Percentiles rank a stretch among this genome's conserved stretches.
phyloP scores from a whole-genome alignment of 1,140 invertebrate genomes.

The Drosophila rhopaloa region DNA sequence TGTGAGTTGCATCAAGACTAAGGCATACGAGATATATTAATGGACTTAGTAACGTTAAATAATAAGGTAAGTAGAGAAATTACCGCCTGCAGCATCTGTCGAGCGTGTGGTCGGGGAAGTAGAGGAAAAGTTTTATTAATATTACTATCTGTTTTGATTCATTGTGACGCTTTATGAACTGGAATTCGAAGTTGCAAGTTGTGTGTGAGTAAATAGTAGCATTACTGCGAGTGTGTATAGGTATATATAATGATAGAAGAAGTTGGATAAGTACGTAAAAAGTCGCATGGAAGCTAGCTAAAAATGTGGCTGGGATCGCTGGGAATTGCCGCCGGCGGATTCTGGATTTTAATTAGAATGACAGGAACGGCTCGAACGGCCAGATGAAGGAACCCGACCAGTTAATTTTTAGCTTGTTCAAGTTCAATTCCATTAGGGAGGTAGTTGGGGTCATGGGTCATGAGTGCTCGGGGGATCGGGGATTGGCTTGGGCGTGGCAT shows the following conservation, averaged over 20 bases:
- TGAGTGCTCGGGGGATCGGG: conserved; percentile 10
- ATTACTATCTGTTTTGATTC: conserved; percentile 35
- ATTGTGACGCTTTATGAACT: conserved; percentile 49
- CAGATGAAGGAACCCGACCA: background rate
- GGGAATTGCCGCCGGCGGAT: background rate
- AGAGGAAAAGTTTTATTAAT: conserved; percentile 72
- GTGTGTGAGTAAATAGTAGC: conserved; percentile 25
- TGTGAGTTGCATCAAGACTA: conserved; percentile 23
- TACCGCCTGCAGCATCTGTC: conserved; percentile 84
- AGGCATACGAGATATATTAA: conserved; percentile 38
- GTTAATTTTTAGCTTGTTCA: conserved; percentile 4
- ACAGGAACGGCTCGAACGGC: background rate
- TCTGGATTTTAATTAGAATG: background rate
- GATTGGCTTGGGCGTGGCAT: conserved; percentile 52
- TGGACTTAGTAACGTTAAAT: conserved; percentile 26
- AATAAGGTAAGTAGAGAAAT: conserved; percentile 52
- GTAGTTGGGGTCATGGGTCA: conserved; percentile 1
- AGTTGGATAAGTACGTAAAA: conserved; percentile 52
- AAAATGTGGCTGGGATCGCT: conserved; percentile 1
- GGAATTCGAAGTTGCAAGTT: conserved; percentile 18
- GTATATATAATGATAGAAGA: conserved; percentile 20
- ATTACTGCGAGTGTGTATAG: conserved; percentile 32
- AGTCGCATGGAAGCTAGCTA: conserved; percentile 12
- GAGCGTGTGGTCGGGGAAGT: conserved; percentile 69
- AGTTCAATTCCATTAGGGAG: conserved; percentile 35